Evolutionary conservation across 2,888 invertebrate species (phyloP).

Genomic region (Napeogenes inachia): DNA sequence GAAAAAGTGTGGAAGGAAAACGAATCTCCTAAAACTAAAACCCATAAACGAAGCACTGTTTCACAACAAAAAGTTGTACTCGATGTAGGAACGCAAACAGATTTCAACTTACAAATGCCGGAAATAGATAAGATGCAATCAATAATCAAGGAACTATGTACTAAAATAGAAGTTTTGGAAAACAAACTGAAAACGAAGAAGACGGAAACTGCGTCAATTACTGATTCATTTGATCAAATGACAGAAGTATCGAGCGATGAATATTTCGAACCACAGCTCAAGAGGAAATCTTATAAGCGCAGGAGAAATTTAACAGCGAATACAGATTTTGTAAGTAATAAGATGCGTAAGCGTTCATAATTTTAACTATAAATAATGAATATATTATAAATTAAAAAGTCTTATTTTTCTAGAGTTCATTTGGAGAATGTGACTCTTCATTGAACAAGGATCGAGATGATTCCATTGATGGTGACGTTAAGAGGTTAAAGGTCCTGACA

Average conservation of each 20-base stretch:
- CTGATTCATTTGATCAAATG: constrained; percentile 14
- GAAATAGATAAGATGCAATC: constrained; percentile 40
- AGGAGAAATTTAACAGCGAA: constrained; percentile 6
- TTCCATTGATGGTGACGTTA: no score
- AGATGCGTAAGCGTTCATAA: no score
- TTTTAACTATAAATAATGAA: constrained; percentile 2
- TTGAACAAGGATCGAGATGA: no score
- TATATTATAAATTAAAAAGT: no score
- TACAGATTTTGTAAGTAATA: no score
- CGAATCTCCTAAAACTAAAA: constrained; percentile 18
- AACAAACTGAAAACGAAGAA: constrained; percentile 34
- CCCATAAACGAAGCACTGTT: constrained; percentile 4
- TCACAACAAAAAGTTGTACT: constrained; percentile 22
- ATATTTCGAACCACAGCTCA: constrained; percentile 2
- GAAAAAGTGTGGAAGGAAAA: constrained; percentile 4
- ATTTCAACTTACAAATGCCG: constrained; percentile 35
- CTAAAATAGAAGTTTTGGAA: constrained; percentile 38
- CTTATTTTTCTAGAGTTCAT: no score
- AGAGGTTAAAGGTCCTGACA: no score
- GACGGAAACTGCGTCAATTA: constrained; percentile 15
- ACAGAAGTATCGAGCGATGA: constrained; percentile 25
- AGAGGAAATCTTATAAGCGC: constrained; percentile 9
- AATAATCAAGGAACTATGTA: constrained; percentile 38
- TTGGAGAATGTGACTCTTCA: no score
- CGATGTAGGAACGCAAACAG: constrained; percentile 43